These are phyloP conservation scores for Genyomyrus donnyi DNA, from an alignment of 2,113 vertebrate species.

Conservation along the genomic window DNA sequence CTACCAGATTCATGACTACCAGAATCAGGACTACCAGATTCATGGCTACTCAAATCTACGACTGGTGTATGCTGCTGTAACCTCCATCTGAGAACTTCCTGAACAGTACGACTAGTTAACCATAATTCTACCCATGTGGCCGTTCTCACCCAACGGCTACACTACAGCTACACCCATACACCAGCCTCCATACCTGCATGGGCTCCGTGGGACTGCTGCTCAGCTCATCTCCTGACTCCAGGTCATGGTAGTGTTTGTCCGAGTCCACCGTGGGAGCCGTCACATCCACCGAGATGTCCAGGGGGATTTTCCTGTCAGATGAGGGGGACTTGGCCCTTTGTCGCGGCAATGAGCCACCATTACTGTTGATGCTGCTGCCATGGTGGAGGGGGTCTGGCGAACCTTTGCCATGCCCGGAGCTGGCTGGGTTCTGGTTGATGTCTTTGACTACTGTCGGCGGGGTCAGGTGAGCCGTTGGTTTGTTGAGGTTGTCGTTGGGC, in stretches of 20 bases:
- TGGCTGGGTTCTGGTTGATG: conserved; percentile 65
- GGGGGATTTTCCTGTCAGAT: conserved; percentile 50
- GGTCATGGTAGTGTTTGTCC: conserved; percentile 76
- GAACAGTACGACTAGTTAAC: background rate
- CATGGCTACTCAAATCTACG: background rate
- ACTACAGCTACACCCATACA: background rate
- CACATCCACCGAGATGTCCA: conserved; percentile 40
- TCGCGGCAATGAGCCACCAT: conserved; percentile 43
- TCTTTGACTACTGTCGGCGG: conserved; percentile 58
- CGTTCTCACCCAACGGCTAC: background rate
- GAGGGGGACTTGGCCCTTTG: conserved; percentile 63
- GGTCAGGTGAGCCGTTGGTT: conserved; percentile 54
- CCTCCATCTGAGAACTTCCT: background rate
- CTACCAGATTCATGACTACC: background rate
- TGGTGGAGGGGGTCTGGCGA: conserved; percentile 49
- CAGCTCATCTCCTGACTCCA: conserved; percentile 90
- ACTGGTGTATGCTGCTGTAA: background rate
- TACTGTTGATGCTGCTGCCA: conserved; percentile 58
- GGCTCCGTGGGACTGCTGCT: conserved; percentile 91
- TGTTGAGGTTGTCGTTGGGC: conserved; percentile 70
- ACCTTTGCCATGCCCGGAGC: conserved; percentile 52
- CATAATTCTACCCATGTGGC: background rate
- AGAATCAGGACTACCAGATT: background rate
- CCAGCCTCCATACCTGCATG: conserved; percentile 69
- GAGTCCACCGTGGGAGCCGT: conserved; percentile 57